Evolutionary conservation across 2,113 vertebrate species (phyloP), one percentile per base, ranked within the genome.

Genomic region (Hippocampus guttulatus): DNA sequence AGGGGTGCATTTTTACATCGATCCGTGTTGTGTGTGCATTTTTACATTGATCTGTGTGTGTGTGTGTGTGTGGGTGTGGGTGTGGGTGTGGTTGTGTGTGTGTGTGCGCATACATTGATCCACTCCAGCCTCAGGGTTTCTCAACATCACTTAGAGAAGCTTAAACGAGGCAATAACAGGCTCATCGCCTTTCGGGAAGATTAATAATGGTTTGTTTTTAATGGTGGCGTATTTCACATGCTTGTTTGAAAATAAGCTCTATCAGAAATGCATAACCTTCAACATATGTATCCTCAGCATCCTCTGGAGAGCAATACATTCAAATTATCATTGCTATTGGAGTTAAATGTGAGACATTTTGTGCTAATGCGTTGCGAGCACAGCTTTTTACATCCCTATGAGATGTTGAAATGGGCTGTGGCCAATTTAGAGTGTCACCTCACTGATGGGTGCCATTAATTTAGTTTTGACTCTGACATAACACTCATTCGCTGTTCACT

Each of bases 331-430:
- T 23, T 12, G 43, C 52, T 81, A 64, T 76, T 77, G 27, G 5
- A 21, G 72, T 55, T 84, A 67, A 82, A 78, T 81, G 77, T 71
- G 68, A 77, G 74, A 47, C 69, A 76, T 79, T 81, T 64, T 30
- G 63, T 38, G 64, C 63, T 81, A 67, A 83, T 79, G 65, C 16
- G 71, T 71, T 68, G 60, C 63, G 33, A 81, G 75, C 79, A 75
- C n/a, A 5, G 52, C 64, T 76, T 70, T 82, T 85, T 84, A 67
- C 64, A 73, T 70, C 75, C 72, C 68, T 54, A 21, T 82, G 38
- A 64, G 70, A 18, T 75, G 15, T 54, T 80, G 21, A 47, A 77
- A 70, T 68, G 16, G 64, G 23, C 66, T 21, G 18, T 45, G 33
- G 52, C 55, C 67, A 74, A 69, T 72, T 65, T 51, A 40, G 54